Evolutionary conservation across 2,113 vertebrate genomes (phyloP), one percentile per base, ranked within the genome.

Genomic region (Pelecanoides urinatrix): DNA sequence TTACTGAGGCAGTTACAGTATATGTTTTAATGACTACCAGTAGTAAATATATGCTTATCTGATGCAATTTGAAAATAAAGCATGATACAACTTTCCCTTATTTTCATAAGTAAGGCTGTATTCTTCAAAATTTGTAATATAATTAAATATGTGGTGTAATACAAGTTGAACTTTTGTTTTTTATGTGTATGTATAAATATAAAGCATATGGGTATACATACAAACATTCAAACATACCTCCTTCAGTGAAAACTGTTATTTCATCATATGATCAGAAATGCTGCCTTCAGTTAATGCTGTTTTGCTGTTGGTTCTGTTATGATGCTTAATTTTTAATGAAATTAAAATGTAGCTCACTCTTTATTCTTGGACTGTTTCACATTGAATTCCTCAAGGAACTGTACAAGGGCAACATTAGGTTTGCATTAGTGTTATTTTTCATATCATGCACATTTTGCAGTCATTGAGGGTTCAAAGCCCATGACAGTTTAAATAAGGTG

Each of bases 301-400:
- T 93, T 97, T 97, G 80, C 79, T 97, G 65, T 92, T 91, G 74
- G 56, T 94, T 92, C 91, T 91, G 47, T 89, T 90, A 65, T 55
- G 34, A 86, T 91, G 86, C 75, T 95, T 97, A 96, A 92, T 94
- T 96, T 96, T 97, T 97, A 94, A 95, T 96, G 92, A 87, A 79
- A 94, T 82, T 94, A 88, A 96, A 97, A 94, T 90, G 42, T 94
- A 86, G 61, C 52, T 56, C 75, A 77, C 89, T 19, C 85, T 93
- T 93, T 94, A 74, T 95, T 92, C 62, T 68, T 94, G 74, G 78
- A 56, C 83, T 89, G 27, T 88, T 96, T 94, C 92, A 79, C 81
- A 95, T 79, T 85, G 68, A 85, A 81, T 95, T 96, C 88, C 90
- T 92, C 70, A 59, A 95, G 95, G 95, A 96, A 76, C 44, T 40